phyloP scores from a whole-genome alignment of 1,140 invertebrate genomes.

The Amyelois transitella region DNA sequence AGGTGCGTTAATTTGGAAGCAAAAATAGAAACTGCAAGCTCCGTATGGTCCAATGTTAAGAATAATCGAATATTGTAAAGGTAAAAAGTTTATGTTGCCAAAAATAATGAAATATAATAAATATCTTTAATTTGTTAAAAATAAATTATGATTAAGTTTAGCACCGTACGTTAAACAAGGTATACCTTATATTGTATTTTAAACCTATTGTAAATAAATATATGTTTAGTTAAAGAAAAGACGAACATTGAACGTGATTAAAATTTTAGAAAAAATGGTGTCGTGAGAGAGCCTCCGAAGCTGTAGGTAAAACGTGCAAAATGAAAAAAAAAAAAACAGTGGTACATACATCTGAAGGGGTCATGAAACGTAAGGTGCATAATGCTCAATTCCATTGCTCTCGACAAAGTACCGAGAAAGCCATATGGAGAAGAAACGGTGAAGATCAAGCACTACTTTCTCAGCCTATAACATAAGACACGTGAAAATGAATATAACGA shows the following conservation, averaged over 20 bases:
- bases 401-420: constrained; percentile 66
- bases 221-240: not conserved
- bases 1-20: not conserved
- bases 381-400: constrained; percentile 49
- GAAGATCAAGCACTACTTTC: constrained; percentile 70
- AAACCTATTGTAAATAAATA: not conserved
- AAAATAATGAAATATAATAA: not conserved
- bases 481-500: constrained; percentile 32
- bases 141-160: too few relatives aligned
- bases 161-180: too few relatives aligned
- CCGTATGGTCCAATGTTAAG: not conserved
- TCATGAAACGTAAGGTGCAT: constrained; percentile 59
- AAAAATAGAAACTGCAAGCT: not conserved
- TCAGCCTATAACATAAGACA: constrained; percentile 70
- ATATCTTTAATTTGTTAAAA: too few relatives aligned
- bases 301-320: constrained; percentile 23
- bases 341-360: constrained; percentile 59
- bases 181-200: not conserved
- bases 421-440: constrained; percentile 71
- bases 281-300: not conserved
- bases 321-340: constrained; percentile 42
- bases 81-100: not conserved
- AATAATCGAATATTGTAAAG: not conserved
- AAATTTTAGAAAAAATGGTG: constrained; percentile 5
- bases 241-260: not conserved